Evolutionary conservation across 2,797 vertebrate genomes (phyloP).

Genomic region (Xiphorhynchus erythropygius): DNA sequence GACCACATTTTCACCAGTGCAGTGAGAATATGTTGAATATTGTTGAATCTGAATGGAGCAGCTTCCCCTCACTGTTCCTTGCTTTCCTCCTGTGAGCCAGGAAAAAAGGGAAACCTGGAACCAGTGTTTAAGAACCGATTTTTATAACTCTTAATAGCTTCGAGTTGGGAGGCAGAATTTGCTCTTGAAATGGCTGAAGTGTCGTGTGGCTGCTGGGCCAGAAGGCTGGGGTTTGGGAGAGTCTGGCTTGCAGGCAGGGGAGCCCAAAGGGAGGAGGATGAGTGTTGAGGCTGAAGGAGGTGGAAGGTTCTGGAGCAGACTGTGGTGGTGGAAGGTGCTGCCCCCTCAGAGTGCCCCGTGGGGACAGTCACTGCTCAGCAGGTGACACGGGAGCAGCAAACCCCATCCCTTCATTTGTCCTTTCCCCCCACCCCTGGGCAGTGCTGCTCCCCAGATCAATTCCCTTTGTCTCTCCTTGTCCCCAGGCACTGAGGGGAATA

Average conservation of each 20-base stretch:
- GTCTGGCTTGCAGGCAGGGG: not conserved
- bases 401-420: not conserved
- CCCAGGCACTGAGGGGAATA: not conserved
- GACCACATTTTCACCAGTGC: rapidly evolving
- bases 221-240: not conserved
- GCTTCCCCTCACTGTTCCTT: not conserved
- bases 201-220: rapidly evolving
- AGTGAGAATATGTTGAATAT: rapidly evolving
- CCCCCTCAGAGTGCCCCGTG: not conserved
- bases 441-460: not conserved
- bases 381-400: not conserved
- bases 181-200: not conserved
- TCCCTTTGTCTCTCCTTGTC: not conserved
- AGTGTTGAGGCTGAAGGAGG: not conserved
- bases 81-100: rapidly evolving
- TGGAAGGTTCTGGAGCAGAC: not conserved
- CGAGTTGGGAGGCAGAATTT: not conserved
- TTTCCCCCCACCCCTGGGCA: not conserved
- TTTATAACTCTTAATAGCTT: not conserved
- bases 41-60: rapidly evolving
- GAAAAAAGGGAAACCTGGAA: not conserved
- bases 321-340: not conserved
- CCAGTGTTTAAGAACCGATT: not conserved
- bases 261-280: not conserved
- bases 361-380: not conserved